Conservation (phyloP, 2,113 vertebrate species). For the Thryonomys swinderianus region DNA sequence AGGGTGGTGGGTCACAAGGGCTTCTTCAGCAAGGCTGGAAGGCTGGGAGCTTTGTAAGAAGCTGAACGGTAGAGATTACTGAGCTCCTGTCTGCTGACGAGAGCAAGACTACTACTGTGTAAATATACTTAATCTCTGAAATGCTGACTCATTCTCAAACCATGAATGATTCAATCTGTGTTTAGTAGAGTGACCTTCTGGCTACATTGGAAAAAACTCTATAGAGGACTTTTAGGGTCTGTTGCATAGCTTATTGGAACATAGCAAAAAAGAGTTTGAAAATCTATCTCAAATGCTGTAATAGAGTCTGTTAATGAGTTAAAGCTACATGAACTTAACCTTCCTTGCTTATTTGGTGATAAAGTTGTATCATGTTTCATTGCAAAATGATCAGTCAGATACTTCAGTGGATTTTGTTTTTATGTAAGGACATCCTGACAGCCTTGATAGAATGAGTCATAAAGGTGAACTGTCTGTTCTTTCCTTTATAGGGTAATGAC, state of each 20-base stretch:
- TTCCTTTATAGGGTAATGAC: constrained; percentile 5
- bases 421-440: not conserved
- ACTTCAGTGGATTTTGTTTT: constrained; percentile 29
- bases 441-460: constrained; percentile 35
- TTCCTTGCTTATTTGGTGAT: constrained; percentile 29
- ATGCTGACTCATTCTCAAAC: not conserved
- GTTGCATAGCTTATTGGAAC: not conserved
- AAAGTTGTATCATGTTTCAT: constrained; percentile 24
- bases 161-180: not conserved
- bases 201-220: not conserved
- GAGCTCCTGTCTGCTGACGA: not conserved
- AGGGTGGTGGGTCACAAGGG: not conserved
- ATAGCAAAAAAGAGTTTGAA: not conserved
- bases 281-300: not conserved
- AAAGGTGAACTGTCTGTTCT: not conserved
- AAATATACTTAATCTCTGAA: not conserved
- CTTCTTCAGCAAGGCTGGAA: not conserved
- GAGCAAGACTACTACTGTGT: not conserved
- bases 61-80: not conserved
- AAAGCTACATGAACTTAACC: not conserved
- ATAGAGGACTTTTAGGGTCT: not conserved
- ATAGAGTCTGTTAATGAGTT: not conserved
- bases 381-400: not conserved
- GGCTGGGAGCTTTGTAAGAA: not conserved
- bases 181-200: constrained; percentile 14